phyloP scores from a whole-genome alignment of 2,888 invertebrate genomes.

The Luperina nickerlii region DNA sequence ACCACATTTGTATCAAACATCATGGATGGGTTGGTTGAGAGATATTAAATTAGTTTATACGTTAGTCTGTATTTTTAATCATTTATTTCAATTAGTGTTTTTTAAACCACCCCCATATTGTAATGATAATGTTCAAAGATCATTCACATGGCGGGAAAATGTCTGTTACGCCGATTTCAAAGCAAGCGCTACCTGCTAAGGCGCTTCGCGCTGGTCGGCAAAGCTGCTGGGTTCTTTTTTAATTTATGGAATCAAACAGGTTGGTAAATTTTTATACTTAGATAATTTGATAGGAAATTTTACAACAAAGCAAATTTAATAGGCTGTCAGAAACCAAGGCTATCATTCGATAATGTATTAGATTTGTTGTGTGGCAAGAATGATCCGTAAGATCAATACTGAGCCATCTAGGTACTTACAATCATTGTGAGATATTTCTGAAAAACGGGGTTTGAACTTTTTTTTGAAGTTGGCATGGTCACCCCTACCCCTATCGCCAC shows the following conservation, averaged over 20 bases:
- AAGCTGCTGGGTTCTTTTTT: neutral
- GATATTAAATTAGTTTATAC: conserved; percentile 1
- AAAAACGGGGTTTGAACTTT: neutral
- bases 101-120: neutral
- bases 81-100: neutral
- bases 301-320: neutral
- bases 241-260: neutral
- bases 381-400: neutral
- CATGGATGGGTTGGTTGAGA: neutral
- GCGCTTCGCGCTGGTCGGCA: neutral
- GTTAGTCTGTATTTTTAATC: conserved; percentile 11
- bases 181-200: neutral
- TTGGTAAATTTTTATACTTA: neutral
- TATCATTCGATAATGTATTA: neutral
- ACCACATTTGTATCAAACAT: neutral
- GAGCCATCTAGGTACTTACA: neutral
- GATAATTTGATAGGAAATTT: neutral
- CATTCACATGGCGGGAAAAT: neutral
- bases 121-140: neutral
- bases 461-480: neutral
- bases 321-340: neutral
- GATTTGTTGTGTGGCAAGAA: neutral
- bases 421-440: neutral
- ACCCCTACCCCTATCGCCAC: too few species aligned
- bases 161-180: neutral